Percentiles rank a stretch among this genome's conserved stretches.
Evolutionary conservation across 2,888 invertebrate genomes (phyloP).

Genomic region (Aradus depressus): DNA sequence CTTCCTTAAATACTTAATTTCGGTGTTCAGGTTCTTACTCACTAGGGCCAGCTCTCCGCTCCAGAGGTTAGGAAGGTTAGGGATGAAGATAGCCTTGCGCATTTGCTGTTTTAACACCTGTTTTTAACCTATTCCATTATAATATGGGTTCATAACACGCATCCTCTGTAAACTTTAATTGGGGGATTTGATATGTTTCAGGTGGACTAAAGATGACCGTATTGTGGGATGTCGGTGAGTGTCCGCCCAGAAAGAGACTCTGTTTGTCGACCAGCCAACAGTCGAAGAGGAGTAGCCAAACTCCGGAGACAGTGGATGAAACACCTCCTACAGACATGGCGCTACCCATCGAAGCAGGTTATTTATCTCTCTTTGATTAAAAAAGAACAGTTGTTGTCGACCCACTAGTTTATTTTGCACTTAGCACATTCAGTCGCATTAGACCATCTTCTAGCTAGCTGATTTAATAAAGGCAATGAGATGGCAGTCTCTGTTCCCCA

Average conservation of each 20-base stretch:
- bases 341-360: constrained; percentile 31
- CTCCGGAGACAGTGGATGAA: constrained; percentile 26
- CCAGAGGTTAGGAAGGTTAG: too few species aligned
- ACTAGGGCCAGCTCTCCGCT: too few species aligned
- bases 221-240: constrained; percentile 41
- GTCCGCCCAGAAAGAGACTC: constrained; percentile 41
- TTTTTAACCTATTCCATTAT: neutral
- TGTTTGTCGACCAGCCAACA: constrained; percentile 34
- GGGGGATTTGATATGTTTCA: constrained; percentile 26
- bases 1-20: too few species aligned
- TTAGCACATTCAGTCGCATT: too few species aligned
- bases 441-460: too few species aligned
- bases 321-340: constrained; percentile 26
- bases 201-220: constrained; percentile 44
- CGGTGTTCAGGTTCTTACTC: too few species aligned
- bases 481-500: too few species aligned
- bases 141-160: neutral
- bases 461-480: too few species aligned
- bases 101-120: neutral
- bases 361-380: too few species aligned
- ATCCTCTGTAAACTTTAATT: neutral
- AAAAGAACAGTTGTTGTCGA: too few species aligned
- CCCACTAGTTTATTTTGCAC: too few species aligned
- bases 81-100: neutral
- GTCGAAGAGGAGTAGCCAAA: constrained; percentile 12